These are phyloP conservation scores for Chlorops oryzae DNA, from an alignment of 1,140 invertebrate genomes.

Conservation along the genomic window DNA sequence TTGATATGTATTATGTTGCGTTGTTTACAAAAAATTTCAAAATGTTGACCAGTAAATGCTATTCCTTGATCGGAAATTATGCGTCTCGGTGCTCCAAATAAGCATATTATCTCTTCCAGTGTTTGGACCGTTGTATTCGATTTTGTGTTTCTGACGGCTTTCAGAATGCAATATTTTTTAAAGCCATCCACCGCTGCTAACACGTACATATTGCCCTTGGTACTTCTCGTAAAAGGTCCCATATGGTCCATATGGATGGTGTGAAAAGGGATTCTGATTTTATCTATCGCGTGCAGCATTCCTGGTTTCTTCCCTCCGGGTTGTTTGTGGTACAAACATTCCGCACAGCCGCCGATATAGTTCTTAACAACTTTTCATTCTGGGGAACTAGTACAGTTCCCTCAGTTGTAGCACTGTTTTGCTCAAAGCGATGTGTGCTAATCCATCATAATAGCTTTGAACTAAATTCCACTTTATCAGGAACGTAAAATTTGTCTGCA, in stretches of 20 bases:
- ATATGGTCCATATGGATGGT: too few relatives aligned
- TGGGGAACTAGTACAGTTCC: conserved; percentile 22
- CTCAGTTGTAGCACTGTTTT: conserved; percentile 4
- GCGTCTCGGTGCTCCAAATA: conserved; percentile 15
- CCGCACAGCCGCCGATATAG: background rate
- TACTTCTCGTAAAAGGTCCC: conserved; percentile 7
- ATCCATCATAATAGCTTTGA: background rate
- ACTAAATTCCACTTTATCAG: background rate
- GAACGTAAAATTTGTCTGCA: background rate
- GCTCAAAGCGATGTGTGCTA: background rate
- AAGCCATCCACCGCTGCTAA: background rate
- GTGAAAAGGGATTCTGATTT: too few relatives aligned
- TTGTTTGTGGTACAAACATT: too few relatives aligned
- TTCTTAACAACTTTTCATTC: too few relatives aligned
- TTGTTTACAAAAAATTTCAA: conserved; percentile 13
- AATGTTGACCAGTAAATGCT: conserved; percentile 12
- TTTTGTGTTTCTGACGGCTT: conserved; percentile 20
- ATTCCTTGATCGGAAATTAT: conserved; percentile 16
- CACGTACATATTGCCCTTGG: conserved; percentile 8
- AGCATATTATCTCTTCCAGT: conserved; percentile 19
- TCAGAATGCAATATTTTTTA: conserved; percentile 21
- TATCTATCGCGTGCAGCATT: too few relatives aligned
- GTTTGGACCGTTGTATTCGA: conserved; percentile 10
- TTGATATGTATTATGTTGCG: conserved; percentile 15
- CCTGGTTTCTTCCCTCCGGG: too few relatives aligned